phyloP scores from a whole-genome alignment of 2,797 vertebrate genomes.

The Varecia variegata region DNA sequence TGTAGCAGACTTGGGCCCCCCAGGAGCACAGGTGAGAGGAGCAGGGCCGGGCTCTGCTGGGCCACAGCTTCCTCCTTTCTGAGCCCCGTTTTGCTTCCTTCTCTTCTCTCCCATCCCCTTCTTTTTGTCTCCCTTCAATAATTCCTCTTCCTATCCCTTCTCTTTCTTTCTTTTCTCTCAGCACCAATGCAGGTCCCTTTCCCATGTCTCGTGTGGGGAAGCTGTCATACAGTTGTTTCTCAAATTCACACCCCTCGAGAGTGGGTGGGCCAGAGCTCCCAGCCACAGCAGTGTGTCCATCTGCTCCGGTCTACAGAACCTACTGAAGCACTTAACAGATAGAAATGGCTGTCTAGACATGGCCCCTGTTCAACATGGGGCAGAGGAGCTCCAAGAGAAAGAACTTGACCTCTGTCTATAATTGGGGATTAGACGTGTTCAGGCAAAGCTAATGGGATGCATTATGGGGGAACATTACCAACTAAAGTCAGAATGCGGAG shows the following conservation, averaged over 20 bases:
- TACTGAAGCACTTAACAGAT: not conserved
- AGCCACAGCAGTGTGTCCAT: rapidly evolving
- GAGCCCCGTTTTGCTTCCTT: not conserved
- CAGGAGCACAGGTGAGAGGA: not conserved
- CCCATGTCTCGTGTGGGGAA: not conserved
- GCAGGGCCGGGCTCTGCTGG: no score
- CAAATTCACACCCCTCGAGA: not conserved
- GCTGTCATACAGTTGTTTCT: not conserved
- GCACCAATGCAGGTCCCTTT: not conserved
- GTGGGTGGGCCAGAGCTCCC: not conserved
- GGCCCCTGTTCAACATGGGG: not conserved
- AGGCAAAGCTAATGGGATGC: not conserved
- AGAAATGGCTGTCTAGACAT: not conserved
- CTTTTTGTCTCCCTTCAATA: not conserved
- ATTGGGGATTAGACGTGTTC: not conserved
- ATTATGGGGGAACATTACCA: rapidly evolving
- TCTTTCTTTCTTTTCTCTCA: not conserved
- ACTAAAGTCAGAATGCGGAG: not conserved
- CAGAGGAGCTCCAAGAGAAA: not conserved
- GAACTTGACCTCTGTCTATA: not conserved
- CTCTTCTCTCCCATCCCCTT: not conserved
- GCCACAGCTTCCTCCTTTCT: not conserved
- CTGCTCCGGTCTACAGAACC: not conserved
- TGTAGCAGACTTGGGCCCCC: not conserved
- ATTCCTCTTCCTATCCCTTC: not conserved